Evolutionary conservation across 2,797 vertebrate species (phyloP).

Genomic region (Sebastiscus tertius): DNA sequence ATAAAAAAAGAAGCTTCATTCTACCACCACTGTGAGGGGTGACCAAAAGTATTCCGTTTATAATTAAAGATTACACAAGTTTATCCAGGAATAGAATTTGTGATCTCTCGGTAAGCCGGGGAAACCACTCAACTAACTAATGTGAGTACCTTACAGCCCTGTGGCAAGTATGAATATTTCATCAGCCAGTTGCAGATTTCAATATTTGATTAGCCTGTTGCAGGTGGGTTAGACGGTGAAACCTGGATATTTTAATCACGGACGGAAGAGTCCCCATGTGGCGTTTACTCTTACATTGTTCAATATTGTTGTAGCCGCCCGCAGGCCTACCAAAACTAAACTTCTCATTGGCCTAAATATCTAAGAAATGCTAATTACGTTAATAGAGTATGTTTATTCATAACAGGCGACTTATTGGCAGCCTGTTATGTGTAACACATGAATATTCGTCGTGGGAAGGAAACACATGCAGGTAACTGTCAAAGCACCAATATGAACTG

Average conservation of each 20-base stretch:
- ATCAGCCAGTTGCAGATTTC: slow-evolving; percentile 66
- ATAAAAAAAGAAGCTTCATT: neutral
- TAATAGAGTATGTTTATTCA: neutral
- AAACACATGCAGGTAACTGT: slow-evolving; percentile 13
- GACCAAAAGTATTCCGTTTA: slow-evolving; percentile 1
- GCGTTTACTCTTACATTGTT: neutral
- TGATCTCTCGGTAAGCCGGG: slow-evolving; percentile 33
- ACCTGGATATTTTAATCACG: slow-evolving; percentile 17
- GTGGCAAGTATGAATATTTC: slow-evolving; percentile 69
- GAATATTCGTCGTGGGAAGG: neutral
- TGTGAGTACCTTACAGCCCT: slow-evolving; percentile 56
- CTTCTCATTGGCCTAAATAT: neutral
- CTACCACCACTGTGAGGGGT: neutral
- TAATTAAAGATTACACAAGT: slow-evolving; percentile 24
- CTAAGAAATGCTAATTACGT: neutral
- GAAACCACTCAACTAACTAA: slow-evolving; percentile 47
- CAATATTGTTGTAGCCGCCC: neutral
- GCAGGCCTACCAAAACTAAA: neutral
- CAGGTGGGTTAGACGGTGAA: slow-evolving; percentile 38
- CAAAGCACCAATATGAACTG: neutral
- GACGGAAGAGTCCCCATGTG: neutral
- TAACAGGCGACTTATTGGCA: neutral
- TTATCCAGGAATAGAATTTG: slow-evolving; percentile 41
- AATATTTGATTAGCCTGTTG: slow-evolving; percentile 72
- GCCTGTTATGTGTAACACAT: neutral